Conservation (phyloP, 2,113 vertebrate species). For the Micromys minutus region DNA sequence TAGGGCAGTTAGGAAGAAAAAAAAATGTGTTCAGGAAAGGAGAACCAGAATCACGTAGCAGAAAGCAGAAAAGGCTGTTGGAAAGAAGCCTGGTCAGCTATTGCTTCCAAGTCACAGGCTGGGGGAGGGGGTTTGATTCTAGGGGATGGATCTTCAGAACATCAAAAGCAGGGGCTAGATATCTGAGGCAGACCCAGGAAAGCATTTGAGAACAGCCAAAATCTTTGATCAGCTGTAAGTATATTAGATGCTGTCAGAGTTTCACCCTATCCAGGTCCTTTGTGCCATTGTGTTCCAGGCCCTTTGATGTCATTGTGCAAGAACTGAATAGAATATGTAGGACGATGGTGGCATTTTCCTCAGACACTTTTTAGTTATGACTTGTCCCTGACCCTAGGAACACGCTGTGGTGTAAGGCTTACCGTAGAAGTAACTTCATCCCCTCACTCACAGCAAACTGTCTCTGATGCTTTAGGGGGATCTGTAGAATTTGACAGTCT, state of each 20-base stretch:
- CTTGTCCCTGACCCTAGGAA: not conserved
- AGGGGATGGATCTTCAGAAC: not conserved
- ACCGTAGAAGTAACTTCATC: not conserved
- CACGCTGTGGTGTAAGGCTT: not conserved
- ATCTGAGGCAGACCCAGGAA: conserved; percentile 45
- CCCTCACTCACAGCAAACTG: not conserved
- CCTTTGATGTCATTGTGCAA: not conserved
- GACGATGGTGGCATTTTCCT: not conserved
- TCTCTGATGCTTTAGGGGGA: not conserved
- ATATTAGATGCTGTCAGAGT: conserved; percentile 29
- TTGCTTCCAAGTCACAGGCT: not conserved
- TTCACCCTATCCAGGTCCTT: not conserved
- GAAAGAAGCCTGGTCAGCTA: conserved; percentile 28
- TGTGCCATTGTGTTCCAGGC: not conserved
- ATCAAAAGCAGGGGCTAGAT: conserved; percentile 35
- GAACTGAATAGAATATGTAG: not conserved
- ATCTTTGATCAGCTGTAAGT: not conserved
- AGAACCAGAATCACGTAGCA: conserved; percentile 59
- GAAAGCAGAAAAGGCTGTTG: conserved; percentile 26
- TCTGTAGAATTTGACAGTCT: not conserved
- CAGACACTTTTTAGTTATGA: not conserved
- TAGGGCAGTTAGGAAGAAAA: conserved; percentile 46
- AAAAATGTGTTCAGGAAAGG: conserved; percentile 41
- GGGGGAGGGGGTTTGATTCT: conserved; percentile 20
- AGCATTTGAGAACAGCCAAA: not conserved